Conservation (phyloP, 2,797 vertebrate genomes). For the Rhinatrema bivittatum region DNA sequence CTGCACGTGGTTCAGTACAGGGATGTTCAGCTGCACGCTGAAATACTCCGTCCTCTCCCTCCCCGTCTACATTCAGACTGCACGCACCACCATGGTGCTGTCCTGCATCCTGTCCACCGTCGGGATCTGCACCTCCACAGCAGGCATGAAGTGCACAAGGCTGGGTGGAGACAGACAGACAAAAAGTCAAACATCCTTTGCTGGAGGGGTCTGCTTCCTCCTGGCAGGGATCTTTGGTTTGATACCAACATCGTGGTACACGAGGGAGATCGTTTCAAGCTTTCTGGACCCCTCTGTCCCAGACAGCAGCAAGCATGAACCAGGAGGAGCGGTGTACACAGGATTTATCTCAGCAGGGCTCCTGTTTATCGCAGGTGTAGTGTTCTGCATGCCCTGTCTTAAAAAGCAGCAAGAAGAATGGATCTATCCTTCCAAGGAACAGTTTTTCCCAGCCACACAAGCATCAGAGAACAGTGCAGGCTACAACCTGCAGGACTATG, state of each 20-base stretch:
- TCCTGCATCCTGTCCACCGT: slow-evolving; percentile 67
- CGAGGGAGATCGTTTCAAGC: slow-evolving; percentile 68
- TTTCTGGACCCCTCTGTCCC: slow-evolving; percentile 75
- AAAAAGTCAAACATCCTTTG: slow-evolving; percentile 72
- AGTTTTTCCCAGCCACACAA: slow-evolving; percentile 26
- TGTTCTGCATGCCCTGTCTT: slow-evolving; percentile 77
- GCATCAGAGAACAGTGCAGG: slow-evolving; percentile 13
- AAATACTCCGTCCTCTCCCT: slow-evolving; percentile 75
- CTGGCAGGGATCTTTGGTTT: slow-evolving; percentile 68
- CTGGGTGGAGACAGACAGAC: slow-evolving; percentile 69
- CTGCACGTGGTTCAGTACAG: slow-evolving; percentile 88
- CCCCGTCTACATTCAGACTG: slow-evolving; percentile 71
- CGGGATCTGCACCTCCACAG: slow-evolving; percentile 71
- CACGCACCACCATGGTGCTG: slow-evolving; percentile 81
- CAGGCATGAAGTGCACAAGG: slow-evolving; percentile 85
- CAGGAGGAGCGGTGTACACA: slow-evolving; percentile 78
- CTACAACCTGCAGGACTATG: slow-evolving; percentile 57
- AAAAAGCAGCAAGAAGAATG: slow-evolving; percentile 45
- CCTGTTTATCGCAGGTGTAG: slow-evolving; percentile 69
- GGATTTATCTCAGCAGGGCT: slow-evolving; percentile 79
- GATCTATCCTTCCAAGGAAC: slow-evolving; percentile 43
- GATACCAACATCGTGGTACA: slow-evolving; percentile 81
- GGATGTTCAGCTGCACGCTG: slow-evolving; percentile 85
- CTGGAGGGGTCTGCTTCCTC: slow-evolving; percentile 75
- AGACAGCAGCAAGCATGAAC: slow-evolving; percentile 77